Base-by-base conservation (phyloP, 2,113 vertebrate species). In the Lethenteron reissneri region DNA sequence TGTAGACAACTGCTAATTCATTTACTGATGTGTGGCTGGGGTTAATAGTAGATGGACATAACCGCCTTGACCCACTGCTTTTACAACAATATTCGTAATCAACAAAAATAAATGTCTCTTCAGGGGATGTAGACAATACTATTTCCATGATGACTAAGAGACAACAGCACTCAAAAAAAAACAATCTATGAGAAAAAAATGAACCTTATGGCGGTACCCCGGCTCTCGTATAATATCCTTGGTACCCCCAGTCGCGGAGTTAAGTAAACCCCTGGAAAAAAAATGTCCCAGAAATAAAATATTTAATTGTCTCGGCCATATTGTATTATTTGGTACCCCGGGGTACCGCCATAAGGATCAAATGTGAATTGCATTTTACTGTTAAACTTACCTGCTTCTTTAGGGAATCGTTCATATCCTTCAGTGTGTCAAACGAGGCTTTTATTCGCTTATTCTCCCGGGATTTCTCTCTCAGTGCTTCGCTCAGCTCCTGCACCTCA, bases 361-460 rank as follows among this genome's bases (percentile, higher is more conserved):
- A 68, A 17, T 68, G n/a, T 17, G 2, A 68, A 68, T 68, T n/a
- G n/a, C n/a, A n/a, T 25, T 17, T 68, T 8, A 68, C n/a, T 68
- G 9, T 25, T 68, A 17, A 2, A 70, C 76, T 78, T 77, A 83
- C 90, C 86, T 88, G 86, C 76, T 86, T 89, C 76, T 79, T 94
- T 81, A 90, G 77, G 72, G 77, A 81, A 72, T 90, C 84, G 72
- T 94, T 92, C 70, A 85, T 74, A 72, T 87, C 84, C 78, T 85
- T 96, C 72, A 92, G 79, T 41, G 82, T 78, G 72, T 86, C 83
- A 76, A 90, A 91, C 72, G 83, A 90, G 0, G 81, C 83, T 74
- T 81, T 88, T n/a, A 92, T 80, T 70, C 88, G 87, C 75, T 79
- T 87, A 75, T 81, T 90, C 76, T 91, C 89, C 78, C 85, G 90